These are phyloP conservation scores for Myotis brandtii DNA, from an alignment of 2,113 vertebrate genomes.

Conservation along the genomic window DNA sequence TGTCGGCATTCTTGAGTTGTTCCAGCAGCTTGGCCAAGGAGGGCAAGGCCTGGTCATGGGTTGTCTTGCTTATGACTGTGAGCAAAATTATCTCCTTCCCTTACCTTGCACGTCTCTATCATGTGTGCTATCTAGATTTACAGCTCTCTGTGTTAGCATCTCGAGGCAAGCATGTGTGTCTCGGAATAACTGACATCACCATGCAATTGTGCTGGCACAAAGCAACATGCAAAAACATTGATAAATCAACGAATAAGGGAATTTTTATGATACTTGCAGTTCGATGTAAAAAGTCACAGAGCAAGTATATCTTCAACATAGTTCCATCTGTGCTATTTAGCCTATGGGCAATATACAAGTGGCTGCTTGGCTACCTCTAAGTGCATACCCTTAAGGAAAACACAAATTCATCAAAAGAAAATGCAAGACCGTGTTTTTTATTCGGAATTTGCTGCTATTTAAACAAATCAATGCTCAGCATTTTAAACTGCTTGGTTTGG, in stretches of 20 bases:
- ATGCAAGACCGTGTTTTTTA: not conserved
- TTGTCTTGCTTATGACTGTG: not conserved
- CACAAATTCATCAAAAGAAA: not conserved
- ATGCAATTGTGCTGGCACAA: not conserved
- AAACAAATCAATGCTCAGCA: not conserved
- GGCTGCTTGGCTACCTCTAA: not conserved
- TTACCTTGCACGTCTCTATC: not conserved
- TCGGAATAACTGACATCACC: not conserved
- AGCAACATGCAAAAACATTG: not conserved
- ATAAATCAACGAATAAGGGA: not conserved
- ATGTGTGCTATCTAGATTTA: not conserved
- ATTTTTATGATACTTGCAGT: not conserved
- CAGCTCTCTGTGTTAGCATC: not conserved
- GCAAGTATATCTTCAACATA: not conserved
- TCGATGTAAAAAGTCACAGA: not conserved
- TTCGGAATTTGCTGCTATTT: not conserved
- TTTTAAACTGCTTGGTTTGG: not conserved
- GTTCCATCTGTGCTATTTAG: not conserved
- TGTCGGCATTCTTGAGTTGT: not conserved
- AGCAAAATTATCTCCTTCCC: not conserved
- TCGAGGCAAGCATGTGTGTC: not conserved
- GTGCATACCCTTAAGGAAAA: not conserved
- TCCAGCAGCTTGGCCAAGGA: not conserved
- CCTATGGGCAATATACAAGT: not conserved
- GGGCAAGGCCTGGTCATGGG: too few species aligned